phyloP scores from a whole-genome alignment of 2,888 invertebrate genomes.

The Papilio gigon region DNA sequence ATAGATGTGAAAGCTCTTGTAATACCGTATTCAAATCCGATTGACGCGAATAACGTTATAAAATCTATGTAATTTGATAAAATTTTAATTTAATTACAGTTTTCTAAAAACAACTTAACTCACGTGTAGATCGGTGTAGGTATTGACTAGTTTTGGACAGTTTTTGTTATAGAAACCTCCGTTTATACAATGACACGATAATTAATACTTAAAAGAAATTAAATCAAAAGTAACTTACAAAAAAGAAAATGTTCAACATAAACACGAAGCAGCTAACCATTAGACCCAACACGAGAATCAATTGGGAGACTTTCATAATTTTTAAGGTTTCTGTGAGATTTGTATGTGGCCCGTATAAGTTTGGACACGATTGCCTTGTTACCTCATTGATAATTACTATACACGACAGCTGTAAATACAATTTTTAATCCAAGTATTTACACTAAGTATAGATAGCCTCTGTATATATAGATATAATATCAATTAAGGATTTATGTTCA shows the following conservation, averaged over 20 bases:
- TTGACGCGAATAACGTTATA: not conserved
- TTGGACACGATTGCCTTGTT: not conserved
- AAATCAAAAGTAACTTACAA: conserved; percentile 13
- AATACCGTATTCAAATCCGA: not conserved
- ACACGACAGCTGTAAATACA: conserved; percentile 50
- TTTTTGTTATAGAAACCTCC: not conserved
- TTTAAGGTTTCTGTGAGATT: conserved; percentile 10
- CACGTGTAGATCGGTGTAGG: not conserved
- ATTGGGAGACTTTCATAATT: conserved; percentile 13
- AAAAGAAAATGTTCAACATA: conserved; percentile 27
- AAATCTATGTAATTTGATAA: too few relatives aligned
- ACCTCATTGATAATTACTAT: conserved; percentile 26
- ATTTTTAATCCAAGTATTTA: too few relatives aligned
- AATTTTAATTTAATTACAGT: too few relatives aligned
- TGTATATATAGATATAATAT: too few relatives aligned
- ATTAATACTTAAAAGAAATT: not conserved
- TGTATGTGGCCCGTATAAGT: conserved; percentile 8
- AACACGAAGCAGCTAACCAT: conserved; percentile 23
- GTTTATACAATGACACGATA: not conserved
- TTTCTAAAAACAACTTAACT: not conserved
- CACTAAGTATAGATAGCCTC: too few relatives aligned
- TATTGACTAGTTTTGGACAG: too few relatives aligned
- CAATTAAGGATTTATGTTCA: too few relatives aligned
- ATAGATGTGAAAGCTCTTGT: not conserved
- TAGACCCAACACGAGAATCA: conserved; percentile 15